Percentiles rank a stretch among this genome's conserved stretches.
phyloP scores from a whole-genome alignment of 2,888 invertebrate genomes.

The Ichneumoninae sp. region DNA sequence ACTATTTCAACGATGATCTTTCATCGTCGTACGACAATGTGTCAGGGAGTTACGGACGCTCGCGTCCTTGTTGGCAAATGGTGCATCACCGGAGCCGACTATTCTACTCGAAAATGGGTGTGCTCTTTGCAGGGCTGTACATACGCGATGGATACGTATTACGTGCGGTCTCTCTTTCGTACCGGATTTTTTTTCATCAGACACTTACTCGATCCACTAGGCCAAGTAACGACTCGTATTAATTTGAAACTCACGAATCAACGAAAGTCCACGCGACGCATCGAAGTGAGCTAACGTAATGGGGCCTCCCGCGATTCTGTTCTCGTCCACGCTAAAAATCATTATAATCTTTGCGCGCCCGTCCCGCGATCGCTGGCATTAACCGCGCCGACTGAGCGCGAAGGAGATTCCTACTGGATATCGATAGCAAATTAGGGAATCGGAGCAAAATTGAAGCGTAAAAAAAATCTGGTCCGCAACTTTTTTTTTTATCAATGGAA shows the following conservation, averaged over 20 bases:
- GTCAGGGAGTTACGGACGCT: constrained; percentile 39
- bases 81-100: constrained; percentile 75
- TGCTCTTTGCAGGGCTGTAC: constrained; percentile 41
- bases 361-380: constrained; percentile 28
- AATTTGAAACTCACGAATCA: constrained; percentile 70
- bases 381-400: constrained; percentile 20
- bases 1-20: constrained; percentile 30
- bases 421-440: neutral
- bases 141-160: constrained; percentile 30
- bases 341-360: constrained; percentile 24
- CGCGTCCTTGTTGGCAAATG: constrained; percentile 76
- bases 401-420: constrained; percentile 5
- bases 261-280: constrained; percentile 64
- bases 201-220: constrained; percentile 77
- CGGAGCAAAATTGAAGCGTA: neutral
- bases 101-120: constrained; percentile 70
- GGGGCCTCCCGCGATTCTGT: constrained; percentile 34
- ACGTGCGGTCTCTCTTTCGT: constrained; percentile 57
- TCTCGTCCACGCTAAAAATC: constrained; percentile 23
- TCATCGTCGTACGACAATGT: constrained; percentile 20
- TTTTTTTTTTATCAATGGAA: no score
- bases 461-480: neutral
- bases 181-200: constrained; percentile 65
- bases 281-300: constrained; percentile 41
- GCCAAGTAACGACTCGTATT: constrained; percentile 75